Evolutionary conservation across 2,888 invertebrate genomes (phyloP).

Genomic region (Selenia dentaria): DNA sequence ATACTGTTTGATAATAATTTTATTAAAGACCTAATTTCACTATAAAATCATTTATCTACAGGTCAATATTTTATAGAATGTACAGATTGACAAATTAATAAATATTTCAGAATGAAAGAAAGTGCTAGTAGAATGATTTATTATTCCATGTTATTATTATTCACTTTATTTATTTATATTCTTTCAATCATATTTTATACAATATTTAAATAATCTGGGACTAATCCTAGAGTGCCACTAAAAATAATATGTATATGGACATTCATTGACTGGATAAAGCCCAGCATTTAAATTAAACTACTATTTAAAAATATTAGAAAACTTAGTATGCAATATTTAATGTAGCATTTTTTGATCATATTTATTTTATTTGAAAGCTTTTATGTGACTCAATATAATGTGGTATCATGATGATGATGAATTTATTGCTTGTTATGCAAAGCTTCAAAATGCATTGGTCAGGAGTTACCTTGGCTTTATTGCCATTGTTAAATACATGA

Average conservation of each 20-base stretch:
- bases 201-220: too few relatives aligned
- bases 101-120: constrained; percentile 38
- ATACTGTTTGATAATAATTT: constrained; percentile 16
- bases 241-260: constrained; percentile 28
- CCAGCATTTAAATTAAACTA: constrained; percentile 79
- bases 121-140: constrained; percentile 72
- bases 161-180: too few relatives aligned
- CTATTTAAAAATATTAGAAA: constrained; percentile 75
- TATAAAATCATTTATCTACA: constrained; percentile 2
- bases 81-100: constrained; percentile 7
- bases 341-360: constrained; percentile 80
- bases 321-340: constrained; percentile 77
- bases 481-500: constrained; percentile 70
- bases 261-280: constrained; percentile 66
- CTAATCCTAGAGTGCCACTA: too few relatives aligned
- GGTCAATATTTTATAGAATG: constrained; percentile 10
- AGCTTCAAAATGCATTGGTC: constrained; percentile 61
- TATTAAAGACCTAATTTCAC: constrained; percentile 2
- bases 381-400: constrained; percentile 75
- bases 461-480: constrained; percentile 67
- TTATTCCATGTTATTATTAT: too few relatives aligned
- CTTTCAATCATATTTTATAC: constrained; percentile 39
- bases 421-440: constrained; percentile 66
- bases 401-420: constrained; percentile 67
- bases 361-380: constrained; percentile 77